These are phyloP conservation scores for Philaenus spumarius DNA, from an alignment of 1,140 invertebrate species.

Conservation along the genomic window DNA sequence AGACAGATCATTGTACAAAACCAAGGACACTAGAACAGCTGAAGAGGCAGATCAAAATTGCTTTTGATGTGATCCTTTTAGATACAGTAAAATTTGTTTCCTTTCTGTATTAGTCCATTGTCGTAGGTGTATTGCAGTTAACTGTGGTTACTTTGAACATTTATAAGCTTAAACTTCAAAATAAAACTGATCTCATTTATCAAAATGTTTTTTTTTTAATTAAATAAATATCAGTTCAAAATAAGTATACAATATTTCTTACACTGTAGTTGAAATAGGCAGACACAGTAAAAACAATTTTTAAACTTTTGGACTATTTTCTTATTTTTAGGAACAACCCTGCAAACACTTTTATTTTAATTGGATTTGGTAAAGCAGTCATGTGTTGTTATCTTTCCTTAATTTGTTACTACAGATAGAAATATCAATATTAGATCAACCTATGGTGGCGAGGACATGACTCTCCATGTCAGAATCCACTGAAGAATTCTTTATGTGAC, in stretches of 20 bases:
- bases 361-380: background rate
- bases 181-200: too few species aligned
- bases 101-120: too few species aligned
- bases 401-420: slow-evolving; percentile 49
- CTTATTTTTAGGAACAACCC: background rate
- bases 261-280: background rate
- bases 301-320: background rate
- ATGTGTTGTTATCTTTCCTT: slow-evolving; percentile 24
- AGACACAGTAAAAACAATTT: background rate
- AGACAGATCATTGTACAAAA: too few species aligned
- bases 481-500: slow-evolving; percentile 71
- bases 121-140: too few species aligned
- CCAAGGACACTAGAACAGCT: too few species aligned
- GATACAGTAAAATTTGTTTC: too few species aligned
- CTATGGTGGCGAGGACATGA: slow-evolving; percentile 58
- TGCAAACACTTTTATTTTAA: background rate
- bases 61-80: too few species aligned
- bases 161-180: too few species aligned
- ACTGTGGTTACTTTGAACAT: too few species aligned
- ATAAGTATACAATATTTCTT: background rate
- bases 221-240: background rate
- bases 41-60: too few species aligned
- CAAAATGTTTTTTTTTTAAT: background rate
- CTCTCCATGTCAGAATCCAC: slow-evolving; percentile 69
- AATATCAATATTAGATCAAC: slow-evolving; percentile 74